A percentile compares a stretch with the other conserved stretches of the same genome.
Evolutionary conservation across 2,113 vertebrate species (phyloP).

Genomic region (Elephas maximus): DNA sequence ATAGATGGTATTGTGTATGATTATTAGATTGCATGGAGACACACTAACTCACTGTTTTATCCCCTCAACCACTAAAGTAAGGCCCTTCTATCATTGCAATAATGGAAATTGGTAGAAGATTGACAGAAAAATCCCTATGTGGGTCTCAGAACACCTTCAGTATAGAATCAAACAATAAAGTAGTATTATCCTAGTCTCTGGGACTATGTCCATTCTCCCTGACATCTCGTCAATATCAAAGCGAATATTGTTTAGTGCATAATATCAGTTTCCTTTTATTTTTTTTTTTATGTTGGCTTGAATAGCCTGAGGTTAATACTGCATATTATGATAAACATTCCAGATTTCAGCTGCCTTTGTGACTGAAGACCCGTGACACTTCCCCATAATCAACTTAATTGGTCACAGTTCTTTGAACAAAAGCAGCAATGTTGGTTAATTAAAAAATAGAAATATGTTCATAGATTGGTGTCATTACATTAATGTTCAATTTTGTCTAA

Average conservation of each 20-base stretch:
- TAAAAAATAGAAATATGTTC: conserved; percentile 61
- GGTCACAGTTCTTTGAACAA: conserved; percentile 64
- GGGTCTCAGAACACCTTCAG: conserved; percentile 47
- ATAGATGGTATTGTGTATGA: not conserved
- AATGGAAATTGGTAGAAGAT: conserved; percentile 67
- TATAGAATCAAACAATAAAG: conserved; percentile 62
- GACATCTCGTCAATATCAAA: conserved; percentile 29
- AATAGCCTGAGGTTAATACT: conserved; percentile 12
- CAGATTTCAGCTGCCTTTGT: conserved; percentile 18
- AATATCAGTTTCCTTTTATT: not conserved
- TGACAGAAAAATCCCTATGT: conserved; percentile 57
- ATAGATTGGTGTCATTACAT: conserved; percentile 28
- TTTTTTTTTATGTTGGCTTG: not conserved
- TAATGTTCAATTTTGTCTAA: conserved; percentile 52
- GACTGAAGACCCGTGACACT: not conserved
- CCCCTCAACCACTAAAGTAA: not conserved
- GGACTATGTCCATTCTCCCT: not conserved
- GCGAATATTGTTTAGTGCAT: not conserved
- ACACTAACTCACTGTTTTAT: not conserved
- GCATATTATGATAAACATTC: not conserved
- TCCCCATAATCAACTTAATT: conserved; percentile 66
- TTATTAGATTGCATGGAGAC: conserved; percentile 46
- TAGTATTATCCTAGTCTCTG: not conserved
- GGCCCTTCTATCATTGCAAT: not conserved
- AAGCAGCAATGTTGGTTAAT: conserved; percentile 47